Conservation (phyloP, 2,888 invertebrate species). For the Philaethria dido region DNA sequence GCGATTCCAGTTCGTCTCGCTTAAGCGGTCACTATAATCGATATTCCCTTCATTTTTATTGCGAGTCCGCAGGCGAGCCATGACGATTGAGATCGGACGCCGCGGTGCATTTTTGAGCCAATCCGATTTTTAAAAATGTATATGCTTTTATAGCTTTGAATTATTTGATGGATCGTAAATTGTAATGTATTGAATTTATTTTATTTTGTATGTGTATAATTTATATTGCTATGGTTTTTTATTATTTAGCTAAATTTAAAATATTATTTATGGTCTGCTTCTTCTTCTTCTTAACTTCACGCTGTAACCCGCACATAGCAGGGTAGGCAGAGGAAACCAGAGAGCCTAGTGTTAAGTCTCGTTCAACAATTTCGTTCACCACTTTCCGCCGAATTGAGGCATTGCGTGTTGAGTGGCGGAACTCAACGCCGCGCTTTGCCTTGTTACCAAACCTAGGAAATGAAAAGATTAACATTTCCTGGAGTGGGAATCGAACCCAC, state of each 20-base stretch:
- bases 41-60: slow-evolving; percentile 68
- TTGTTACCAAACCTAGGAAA: too few relatives aligned
- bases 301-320: too few relatives aligned
- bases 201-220: neutral
- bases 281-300: too few relatives aligned
- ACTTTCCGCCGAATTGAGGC: too few relatives aligned
- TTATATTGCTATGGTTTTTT: neutral
- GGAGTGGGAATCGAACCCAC: too few relatives aligned
- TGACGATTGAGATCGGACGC: slow-evolving; percentile 41
- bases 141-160: slow-evolving; percentile 23
- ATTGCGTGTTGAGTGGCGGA: too few relatives aligned
- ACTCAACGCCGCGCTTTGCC: too few relatives aligned
- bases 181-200: slow-evolving; percentile 7
- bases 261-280: too few relatives aligned
- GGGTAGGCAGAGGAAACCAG: too few relatives aligned
- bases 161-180: slow-evolving; percentile 20
- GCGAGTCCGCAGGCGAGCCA: slow-evolving; percentile 44
- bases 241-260: neutral
- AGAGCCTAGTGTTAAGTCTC: too few relatives aligned
- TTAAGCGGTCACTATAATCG: slow-evolving; percentile 69
- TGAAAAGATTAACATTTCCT: too few relatives aligned
- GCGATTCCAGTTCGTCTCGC: slow-evolving; percentile 68
- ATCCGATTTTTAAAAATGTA: slow-evolving; percentile 30
- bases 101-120: slow-evolving; percentile 35
- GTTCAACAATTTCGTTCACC: too few relatives aligned